These are phyloP conservation scores for Botia almorhae DNA, from an alignment of 2,797 vertebrate genomes.

Conservation along the genomic window DNA sequence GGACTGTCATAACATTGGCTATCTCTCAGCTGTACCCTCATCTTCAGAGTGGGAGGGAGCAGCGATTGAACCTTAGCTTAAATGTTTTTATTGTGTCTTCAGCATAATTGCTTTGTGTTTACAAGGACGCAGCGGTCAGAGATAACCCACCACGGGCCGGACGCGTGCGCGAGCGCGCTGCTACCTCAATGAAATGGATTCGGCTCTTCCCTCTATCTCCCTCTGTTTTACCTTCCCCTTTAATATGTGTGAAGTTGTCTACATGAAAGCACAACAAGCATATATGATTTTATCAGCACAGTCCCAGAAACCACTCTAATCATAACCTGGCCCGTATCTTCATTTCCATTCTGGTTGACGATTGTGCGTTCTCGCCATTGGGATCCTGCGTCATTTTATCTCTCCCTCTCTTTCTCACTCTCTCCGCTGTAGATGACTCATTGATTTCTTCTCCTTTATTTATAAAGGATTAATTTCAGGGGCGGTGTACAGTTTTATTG, in stretches of 20 bases:
- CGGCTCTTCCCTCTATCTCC: slow-evolving; percentile 39
- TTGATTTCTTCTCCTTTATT: slow-evolving; percentile 50
- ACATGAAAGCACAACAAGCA: slow-evolving; percentile 37
- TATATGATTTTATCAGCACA: slow-evolving; percentile 44
- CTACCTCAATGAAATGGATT: slow-evolving; percentile 43
- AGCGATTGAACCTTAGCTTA: slow-evolving; percentile 59
- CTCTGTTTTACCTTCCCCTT: slow-evolving; percentile 39
- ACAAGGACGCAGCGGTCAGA: slow-evolving; percentile 67
- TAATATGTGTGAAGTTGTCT: slow-evolving; percentile 40
- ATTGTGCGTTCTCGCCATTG: slow-evolving; percentile 11
- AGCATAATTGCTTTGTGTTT: slow-evolving; percentile 70
- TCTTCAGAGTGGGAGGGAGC: slow-evolving; percentile 40
- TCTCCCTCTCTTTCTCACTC: slow-evolving; percentile 19
- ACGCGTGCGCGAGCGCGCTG: neutral
- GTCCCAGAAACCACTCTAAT: slow-evolving; percentile 42
- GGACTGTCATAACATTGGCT: slow-evolving; percentile 31
- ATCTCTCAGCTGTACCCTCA: slow-evolving; percentile 19
- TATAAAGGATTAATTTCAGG: slow-evolving; percentile 56
- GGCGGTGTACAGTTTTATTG: slow-evolving; percentile 53
- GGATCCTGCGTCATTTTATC: neutral
- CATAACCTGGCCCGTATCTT: slow-evolving; percentile 49
- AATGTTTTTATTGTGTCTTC: slow-evolving; percentile 70
- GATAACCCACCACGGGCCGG: slow-evolving; percentile 63
- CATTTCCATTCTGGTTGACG: slow-evolving; percentile 26
- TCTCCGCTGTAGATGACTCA: slow-evolving; percentile 32